phyloP scores from a whole-genome alignment of 2,888 invertebrate genomes.

The Eledone cirrhosa region DNA sequence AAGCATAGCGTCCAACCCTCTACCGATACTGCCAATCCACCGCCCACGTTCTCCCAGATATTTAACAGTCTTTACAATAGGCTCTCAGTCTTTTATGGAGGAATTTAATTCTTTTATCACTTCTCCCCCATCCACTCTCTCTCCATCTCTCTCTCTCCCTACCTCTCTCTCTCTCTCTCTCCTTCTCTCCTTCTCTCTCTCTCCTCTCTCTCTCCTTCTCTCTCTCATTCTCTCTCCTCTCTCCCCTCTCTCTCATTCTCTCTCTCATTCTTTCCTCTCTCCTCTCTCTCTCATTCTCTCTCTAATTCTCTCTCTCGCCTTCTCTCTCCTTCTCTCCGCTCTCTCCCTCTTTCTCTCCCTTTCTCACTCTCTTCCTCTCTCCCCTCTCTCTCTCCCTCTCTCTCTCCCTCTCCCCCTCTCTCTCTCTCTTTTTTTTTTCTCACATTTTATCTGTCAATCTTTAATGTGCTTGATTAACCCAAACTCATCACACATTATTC shows the following conservation, averaged over 20 bases:
- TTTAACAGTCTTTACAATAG: too few species aligned
- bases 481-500: too few species aligned
- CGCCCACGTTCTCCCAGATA: too few species aligned
- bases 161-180: not conserved
- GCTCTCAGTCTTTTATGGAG: too few species aligned
- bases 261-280: not conserved
- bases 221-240: not conserved
- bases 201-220: not conserved
- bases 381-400: not conserved
- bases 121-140: not conserved
- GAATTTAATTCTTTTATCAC: not conserved
- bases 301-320: too few species aligned
- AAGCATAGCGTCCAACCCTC: too few species aligned
- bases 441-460: not conserved
- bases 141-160: not conserved
- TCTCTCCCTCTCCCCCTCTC: not conserved
- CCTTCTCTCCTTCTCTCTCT: not conserved
- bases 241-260: not conserved
- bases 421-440: not conserved
- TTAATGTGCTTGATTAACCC: not conserved
- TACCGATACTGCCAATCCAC: too few species aligned
- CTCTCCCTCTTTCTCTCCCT: not conserved
- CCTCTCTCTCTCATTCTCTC: not conserved
- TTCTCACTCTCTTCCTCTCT: not conserved
- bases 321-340: too few species aligned